phyloP scores from a whole-genome alignment of 2,797 vertebrate genomes.

The Masticophis lateralis region DNA sequence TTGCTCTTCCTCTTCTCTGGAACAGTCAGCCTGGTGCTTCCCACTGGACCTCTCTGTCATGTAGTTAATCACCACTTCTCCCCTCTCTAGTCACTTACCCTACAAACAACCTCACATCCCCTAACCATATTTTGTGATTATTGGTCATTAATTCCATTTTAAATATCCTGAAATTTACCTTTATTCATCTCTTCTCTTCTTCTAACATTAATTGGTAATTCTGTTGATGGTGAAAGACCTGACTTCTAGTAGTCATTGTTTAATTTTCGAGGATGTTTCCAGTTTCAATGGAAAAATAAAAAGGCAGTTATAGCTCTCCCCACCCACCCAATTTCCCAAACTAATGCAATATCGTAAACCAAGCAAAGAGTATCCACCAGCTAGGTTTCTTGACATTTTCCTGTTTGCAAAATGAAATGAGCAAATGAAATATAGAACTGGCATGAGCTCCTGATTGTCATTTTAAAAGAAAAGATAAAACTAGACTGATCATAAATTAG shows the following conservation, averaged over 20 bases:
- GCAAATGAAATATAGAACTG: neutral
- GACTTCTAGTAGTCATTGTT: neutral
- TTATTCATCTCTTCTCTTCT: neutral
- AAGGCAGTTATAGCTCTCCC: neutral
- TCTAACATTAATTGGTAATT: neutral
- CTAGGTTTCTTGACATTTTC: neutral
- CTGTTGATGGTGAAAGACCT: neutral
- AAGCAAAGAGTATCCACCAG: neutral
- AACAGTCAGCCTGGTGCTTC: neutral
- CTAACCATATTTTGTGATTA: neutral
- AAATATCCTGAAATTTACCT: neutral
- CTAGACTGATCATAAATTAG: neutral
- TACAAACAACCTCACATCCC: neutral
- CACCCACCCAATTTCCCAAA: neutral
- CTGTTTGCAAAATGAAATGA: neutral
- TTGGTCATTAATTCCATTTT: neutral
- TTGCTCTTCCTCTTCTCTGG: neutral
- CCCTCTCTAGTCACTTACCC: neutral
- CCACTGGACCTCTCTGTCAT: neutral
- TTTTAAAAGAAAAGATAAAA: neutral
- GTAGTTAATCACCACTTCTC: neutral
- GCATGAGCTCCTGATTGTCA: neutral
- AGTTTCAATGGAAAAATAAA: neutral
- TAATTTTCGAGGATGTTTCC: neutral
- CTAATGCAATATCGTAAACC: neutral